phyloP scores from a whole-genome alignment of 2,888 invertebrate species.

The Dione juno region DNA sequence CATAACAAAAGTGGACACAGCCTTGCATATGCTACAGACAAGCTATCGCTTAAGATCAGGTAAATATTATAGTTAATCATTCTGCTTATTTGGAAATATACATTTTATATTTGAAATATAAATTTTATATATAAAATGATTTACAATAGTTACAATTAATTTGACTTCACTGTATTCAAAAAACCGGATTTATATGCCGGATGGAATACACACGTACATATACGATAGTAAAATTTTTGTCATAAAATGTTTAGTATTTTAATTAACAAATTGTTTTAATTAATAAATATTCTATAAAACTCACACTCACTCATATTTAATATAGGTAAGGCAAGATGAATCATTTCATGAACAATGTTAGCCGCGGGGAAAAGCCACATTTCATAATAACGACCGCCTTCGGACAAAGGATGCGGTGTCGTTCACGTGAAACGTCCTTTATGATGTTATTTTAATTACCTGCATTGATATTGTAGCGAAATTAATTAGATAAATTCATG shows the following conservation, averaged over 20 bases:
- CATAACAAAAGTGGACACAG: conserved; percentile 4
- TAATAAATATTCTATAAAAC: conserved; percentile 7
- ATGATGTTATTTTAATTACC: conserved; percentile 38
- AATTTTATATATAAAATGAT: too few species aligned
- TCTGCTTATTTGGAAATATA: neutral
- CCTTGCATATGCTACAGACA: neutral
- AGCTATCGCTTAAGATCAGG: neutral
- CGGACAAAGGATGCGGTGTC: conserved; percentile 46
- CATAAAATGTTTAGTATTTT: neutral
- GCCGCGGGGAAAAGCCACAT: conserved; percentile 39
- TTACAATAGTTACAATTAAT: too few species aligned
- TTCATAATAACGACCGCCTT: conserved; percentile 44
- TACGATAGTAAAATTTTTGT: too few species aligned
- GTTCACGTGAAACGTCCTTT: conserved; percentile 44
- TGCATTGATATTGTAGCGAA: conserved; percentile 24
- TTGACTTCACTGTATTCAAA: too few species aligned
- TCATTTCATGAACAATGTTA: conserved; percentile 41
- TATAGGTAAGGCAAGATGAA: conserved; percentile 41
- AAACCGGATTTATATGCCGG: too few species aligned
- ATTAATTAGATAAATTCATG: conserved; percentile 18
- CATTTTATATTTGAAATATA: too few species aligned
- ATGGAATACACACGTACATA: too few species aligned
- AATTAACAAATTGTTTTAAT: neutral
- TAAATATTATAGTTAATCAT: neutral
- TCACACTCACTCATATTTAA: neutral